A percentile compares a stretch with the other conserved stretches of the same genome.
phyloP scores from a whole-genome alignment of 2,113 vertebrate species.

The Cathartes aura region DNA sequence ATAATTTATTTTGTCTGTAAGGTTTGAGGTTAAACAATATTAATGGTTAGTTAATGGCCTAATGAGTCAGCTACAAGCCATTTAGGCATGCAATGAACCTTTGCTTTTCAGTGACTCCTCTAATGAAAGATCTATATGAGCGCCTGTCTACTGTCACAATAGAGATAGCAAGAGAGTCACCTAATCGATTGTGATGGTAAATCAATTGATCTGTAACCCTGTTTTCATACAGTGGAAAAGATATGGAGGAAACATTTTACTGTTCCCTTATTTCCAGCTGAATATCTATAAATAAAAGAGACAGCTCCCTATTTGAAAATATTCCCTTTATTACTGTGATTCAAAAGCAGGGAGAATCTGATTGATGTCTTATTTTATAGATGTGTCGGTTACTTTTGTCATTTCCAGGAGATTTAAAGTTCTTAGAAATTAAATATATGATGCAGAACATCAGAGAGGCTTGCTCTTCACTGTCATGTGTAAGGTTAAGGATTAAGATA shows the following conservation, averaged over 20 bases:
- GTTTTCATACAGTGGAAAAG: constrained; percentile 79
- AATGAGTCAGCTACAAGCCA: constrained; percentile 80
- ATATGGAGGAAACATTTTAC: constrained; percentile 77
- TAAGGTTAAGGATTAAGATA: constrained; percentile 71
- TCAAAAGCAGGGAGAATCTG: constrained; percentile 69
- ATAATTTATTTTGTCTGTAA: constrained; percentile 77
- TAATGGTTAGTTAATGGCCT: constrained; percentile 82
- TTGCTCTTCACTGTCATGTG: constrained; percentile 70
- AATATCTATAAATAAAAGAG: constrained; percentile 81
- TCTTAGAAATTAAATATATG: constrained; percentile 77
- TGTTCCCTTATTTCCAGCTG: constrained; percentile 68
- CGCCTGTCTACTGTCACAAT: constrained; percentile 77
- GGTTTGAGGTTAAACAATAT: constrained; percentile 80
- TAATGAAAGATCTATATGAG: constrained; percentile 87
- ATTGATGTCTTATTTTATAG: constrained; percentile 77
- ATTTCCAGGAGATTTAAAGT: constrained; percentile 78
- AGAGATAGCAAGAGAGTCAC: constrained; percentile 77
- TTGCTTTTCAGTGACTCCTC: constrained; percentile 80
- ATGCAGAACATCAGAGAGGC: constrained; percentile 71
- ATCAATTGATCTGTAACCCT: constrained; percentile 85
- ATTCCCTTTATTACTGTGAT: constrained; percentile 72
- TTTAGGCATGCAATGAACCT: constrained; percentile 80
- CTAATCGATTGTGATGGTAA: constrained; percentile 84
- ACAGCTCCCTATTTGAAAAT: constrained; percentile 77
- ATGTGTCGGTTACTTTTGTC: constrained; percentile 75